phyloP scores from a whole-genome alignment of 2,888 invertebrate species.

The Pristionchus maxplancki region DNA sequence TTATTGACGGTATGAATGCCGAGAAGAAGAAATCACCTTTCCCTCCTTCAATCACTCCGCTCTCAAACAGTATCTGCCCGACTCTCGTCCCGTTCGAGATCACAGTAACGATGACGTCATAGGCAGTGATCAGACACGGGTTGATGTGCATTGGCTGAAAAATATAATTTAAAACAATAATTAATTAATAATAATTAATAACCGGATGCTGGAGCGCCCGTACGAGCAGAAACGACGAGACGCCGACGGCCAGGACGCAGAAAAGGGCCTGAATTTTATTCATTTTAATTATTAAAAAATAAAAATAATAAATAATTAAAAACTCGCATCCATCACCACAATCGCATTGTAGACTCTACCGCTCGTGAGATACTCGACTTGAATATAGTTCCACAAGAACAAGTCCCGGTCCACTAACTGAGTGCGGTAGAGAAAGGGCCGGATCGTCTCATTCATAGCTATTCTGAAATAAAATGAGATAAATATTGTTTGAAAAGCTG shows the following conservation, averaged over 20 bases:
- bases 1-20: too few relatives aligned
- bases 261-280: background rate
- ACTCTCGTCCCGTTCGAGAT: background rate
- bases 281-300: background rate
- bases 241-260: background rate
- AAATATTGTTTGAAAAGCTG: background rate
- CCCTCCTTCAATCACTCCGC: background rate
- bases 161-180: background rate
- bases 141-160: constrained; percentile 9
- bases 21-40: background rate
- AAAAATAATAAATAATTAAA: background rate
- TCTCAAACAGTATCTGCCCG: background rate
- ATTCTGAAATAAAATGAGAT: background rate
- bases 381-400: background rate
- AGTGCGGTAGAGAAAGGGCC: background rate
- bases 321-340: background rate
- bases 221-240: background rate
- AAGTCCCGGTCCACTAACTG: background rate
- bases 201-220: background rate
- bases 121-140: background rate
- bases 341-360: background rate
- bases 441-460: background rate
- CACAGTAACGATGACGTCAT: background rate
- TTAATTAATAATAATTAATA: background rate
- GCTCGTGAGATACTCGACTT: background rate